Evolutionary conservation across 2,797 vertebrate genomes (phyloP).

Genomic region (Sibirionetta formosa): DNA sequence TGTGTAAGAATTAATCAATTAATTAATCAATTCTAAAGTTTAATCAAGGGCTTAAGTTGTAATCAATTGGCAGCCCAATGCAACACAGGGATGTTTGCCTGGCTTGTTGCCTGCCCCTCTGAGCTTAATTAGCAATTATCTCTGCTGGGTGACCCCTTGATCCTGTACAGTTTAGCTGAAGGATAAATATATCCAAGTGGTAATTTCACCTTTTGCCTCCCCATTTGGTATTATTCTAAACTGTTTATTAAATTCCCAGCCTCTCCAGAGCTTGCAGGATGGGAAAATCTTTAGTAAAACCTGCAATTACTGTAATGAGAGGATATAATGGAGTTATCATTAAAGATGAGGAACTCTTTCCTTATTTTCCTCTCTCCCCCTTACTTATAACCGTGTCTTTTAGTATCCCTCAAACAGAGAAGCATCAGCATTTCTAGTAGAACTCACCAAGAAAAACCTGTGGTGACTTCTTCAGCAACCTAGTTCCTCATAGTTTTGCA

Average conservation of each 20-base stretch:
- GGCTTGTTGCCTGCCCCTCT: constrained; percentile 34
- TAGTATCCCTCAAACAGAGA: not conserved
- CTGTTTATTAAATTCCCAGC: constrained; percentile 63
- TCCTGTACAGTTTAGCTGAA: constrained; percentile 56
- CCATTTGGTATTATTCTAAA: constrained; percentile 62
- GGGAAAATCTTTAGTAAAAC: constrained; percentile 50
- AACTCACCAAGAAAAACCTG: not conserved
- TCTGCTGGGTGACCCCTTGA: constrained; percentile 66
- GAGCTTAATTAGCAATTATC: constrained; percentile 80
- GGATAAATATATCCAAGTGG: constrained; percentile 55
- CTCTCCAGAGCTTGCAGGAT: constrained; percentile 28
- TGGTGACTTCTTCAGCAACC: not conserved
- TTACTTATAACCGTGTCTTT: not conserved
- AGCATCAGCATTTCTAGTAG: not conserved
- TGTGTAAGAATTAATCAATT: constrained; percentile 60
- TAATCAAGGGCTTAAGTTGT: constrained; percentile 67
- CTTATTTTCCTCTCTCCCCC: not conserved
- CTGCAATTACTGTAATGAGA: constrained; percentile 68
- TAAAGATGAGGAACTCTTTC: constrained; percentile 41
- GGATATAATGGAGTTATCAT: constrained; percentile 55
- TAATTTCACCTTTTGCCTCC: constrained; percentile 72
- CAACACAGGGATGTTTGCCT: constrained; percentile 46
- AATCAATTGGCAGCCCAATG: constrained; percentile 48
- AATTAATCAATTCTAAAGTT: constrained; percentile 78
- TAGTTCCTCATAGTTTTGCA: not conserved